Evolutionary conservation across 2,888 invertebrate species (phyloP), one percentile per base, ranked within the genome.

Genomic region (Cataglyphis rosenhaueri): DNA sequence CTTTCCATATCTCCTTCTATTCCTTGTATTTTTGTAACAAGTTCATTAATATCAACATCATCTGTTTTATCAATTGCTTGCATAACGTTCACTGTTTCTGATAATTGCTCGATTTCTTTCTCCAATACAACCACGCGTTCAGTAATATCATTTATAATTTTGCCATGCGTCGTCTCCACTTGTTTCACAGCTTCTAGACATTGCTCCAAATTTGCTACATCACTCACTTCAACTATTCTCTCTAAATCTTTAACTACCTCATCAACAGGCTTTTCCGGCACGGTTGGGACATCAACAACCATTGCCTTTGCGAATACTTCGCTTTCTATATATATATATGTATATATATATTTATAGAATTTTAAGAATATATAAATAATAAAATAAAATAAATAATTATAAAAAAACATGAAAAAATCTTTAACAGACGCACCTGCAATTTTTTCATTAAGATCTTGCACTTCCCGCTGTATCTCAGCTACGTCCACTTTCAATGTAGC

Each of bases 1-100:
- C 89, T 91, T 21, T 93, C 93, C 86, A 95, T 92, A n/a, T 95
- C 95, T 1, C 88, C 88, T 89, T 95, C 95, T 6, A 95, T 88
- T 8, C 88, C 86, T 12, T 93, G 87, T 1, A 95, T 90, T 76
- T 95, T 95, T 44, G 91, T 90, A 82, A 94, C 93, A 8, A 95
- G 87, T 15, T 95, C 95, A 6, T 91, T 89, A 18, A 95, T 82
- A 4, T 89, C 90, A 1, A 68, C 64, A 2, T 52, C 86, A 9
- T 66, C 85, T 3, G 81, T 57, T 10, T 41, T 10, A 1, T 59
- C 84, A 5, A 38, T 85, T 35, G 78, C 48, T 8, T 84, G 73
- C 0, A 66, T 55, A n/a, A 64, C 68, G 1, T 91, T 73, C 4
- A 84, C 25, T 75, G 76, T 92, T 81, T 93, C 93, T 48, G 90